These are phyloP conservation scores for Cheilosia impressa DNA, from an alignment of 2,888 invertebrate species.

Conservation along the genomic window DNA sequence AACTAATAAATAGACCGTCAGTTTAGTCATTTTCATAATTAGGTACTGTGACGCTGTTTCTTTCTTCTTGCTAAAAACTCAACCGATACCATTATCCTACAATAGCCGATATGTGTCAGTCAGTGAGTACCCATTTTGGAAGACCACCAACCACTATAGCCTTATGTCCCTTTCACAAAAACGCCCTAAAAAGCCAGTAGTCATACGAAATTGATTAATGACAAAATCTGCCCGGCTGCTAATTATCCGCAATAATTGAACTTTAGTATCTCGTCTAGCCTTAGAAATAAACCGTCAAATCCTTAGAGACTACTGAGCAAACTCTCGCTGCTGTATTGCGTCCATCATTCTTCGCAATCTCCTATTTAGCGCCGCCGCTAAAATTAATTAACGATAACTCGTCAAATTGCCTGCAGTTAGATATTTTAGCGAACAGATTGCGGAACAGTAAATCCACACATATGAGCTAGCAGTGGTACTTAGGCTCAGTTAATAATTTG, in stretches of 20 bases:
- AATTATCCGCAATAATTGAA: background rate
- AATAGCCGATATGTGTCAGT: no score
- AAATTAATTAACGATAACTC: conserved; percentile 71
- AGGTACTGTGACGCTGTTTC: no score
- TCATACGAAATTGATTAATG: background rate
- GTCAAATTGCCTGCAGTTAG: conserved; percentile 59
- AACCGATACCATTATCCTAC: no score
- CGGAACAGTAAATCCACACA: conserved; percentile 45
- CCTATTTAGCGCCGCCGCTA: conserved; percentile 35
- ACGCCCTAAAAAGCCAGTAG: no score
- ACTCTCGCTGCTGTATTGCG: conserved; percentile 4
- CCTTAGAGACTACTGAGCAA: conserved; percentile 31
- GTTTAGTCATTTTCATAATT: no score
- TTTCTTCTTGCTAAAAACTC: no score
- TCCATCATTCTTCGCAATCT: conserved; percentile 39
- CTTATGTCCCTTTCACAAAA: no score
- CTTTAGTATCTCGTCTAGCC: conserved; percentile 50
- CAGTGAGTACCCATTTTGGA: no score
- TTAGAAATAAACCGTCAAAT: conserved; percentile 14
- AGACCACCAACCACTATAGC: no score
- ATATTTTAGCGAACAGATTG: conserved; percentile 67
- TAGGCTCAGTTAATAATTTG: conserved; percentile 56
- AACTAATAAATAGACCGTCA: no score
- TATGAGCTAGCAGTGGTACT: conserved; percentile 20
- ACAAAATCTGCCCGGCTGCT: background rate